Percentiles rank a stretch among this genome's conserved stretches.
Evolutionary conservation across 2,888 invertebrate species (phyloP).

Genomic region (Harpalus rubripes): DNA sequence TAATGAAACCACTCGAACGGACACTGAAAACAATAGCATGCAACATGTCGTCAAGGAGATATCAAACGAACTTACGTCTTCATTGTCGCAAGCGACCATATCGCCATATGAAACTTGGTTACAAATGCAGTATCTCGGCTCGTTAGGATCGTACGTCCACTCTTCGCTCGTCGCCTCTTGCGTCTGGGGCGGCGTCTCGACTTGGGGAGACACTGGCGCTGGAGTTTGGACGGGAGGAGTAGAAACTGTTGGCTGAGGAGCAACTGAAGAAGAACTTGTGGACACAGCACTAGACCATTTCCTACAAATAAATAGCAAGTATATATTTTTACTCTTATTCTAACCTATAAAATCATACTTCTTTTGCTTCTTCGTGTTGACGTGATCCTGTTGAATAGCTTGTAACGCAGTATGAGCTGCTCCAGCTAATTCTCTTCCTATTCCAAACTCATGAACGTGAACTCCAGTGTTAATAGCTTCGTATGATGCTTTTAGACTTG

Average conservation of each 20-base stretch:
- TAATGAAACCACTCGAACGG: conserved; percentile 99
- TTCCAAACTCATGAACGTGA: conserved; percentile 82
- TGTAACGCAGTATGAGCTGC: conserved; percentile 87
- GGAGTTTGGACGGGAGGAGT: conserved; percentile 71
- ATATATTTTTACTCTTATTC: not conserved
- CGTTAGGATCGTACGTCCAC: conserved; percentile 97
- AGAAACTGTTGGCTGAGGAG: conserved; percentile 74
- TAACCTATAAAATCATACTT: conserved; percentile 76
- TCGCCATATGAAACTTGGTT: conserved; percentile 98
- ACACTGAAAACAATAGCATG: conserved; percentile 83
- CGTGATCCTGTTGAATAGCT: conserved; percentile 81
- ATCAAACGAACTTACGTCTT: conserved; percentile 85
- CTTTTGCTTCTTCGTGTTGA: conserved; percentile 83
- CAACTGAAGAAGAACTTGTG: conserved; percentile 71
- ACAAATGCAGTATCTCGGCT: conserved; percentile 97
- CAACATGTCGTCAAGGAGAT: not conserved
- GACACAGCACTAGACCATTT: conserved; percentile 73
- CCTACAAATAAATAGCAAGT: conserved; percentile 69
- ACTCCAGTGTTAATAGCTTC: conserved; percentile 88
- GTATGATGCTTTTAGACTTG: conserved; percentile 96
- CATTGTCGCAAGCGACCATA: conserved; percentile 99
- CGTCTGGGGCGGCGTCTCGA: conserved; percentile 77
- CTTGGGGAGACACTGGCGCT: conserved; percentile 76
- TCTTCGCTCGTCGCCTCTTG: conserved; percentile 85
- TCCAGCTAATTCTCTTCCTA: conserved; percentile 85